Percentiles rank a stretch among this genome's conserved stretches.
Conservation (phyloP, 1,140 invertebrate species). For the Drosophila nigrodunni region DNA sequence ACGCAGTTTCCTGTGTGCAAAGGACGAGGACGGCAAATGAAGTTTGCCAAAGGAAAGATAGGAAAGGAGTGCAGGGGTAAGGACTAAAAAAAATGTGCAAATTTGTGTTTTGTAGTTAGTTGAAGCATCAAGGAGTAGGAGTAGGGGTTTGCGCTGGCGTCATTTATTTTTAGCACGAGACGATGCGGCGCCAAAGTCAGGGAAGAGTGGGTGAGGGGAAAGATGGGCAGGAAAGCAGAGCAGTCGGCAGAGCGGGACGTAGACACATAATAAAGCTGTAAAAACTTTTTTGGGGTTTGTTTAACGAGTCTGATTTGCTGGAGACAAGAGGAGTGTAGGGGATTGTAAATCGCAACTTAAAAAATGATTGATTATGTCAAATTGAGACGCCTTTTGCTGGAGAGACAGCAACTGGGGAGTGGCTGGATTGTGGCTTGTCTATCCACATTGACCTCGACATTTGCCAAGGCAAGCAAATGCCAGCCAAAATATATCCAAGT, state of each 20-base stretch:
- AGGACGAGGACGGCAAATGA: constrained; percentile 54
- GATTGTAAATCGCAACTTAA: constrained; percentile 20
- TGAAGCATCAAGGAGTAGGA: constrained; percentile 8
- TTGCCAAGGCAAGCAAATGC: constrained; percentile 44
- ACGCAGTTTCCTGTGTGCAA: constrained; percentile 68
- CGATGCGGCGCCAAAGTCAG: constrained; percentile 61
- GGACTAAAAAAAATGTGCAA: constrained; percentile 68
- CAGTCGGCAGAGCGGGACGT: background rate
- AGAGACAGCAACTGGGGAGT: background rate
- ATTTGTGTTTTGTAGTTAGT: constrained; percentile 73
- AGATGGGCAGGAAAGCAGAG: background rate
- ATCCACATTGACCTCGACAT: constrained; percentile 33
- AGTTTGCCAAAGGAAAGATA: constrained; percentile 33
- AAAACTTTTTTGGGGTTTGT: constrained; percentile 59
- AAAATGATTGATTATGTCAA: constrained; percentile 73
- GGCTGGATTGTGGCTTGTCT: background rate
- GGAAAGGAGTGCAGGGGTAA: constrained; percentile 15
- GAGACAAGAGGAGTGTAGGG: background rate
- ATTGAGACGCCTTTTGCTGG: constrained; percentile 58
- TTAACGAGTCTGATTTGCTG: constrained; percentile 51
- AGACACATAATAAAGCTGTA: constrained; percentile 69
- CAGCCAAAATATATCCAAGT: constrained; percentile 24
- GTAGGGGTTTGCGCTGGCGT: constrained; percentile 34
- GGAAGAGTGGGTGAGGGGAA: background rate
- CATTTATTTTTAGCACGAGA: constrained; percentile 76